phyloP scores from a whole-genome alignment of 1,140 invertebrate species.

The Brachionus calyciflorus region DNA sequence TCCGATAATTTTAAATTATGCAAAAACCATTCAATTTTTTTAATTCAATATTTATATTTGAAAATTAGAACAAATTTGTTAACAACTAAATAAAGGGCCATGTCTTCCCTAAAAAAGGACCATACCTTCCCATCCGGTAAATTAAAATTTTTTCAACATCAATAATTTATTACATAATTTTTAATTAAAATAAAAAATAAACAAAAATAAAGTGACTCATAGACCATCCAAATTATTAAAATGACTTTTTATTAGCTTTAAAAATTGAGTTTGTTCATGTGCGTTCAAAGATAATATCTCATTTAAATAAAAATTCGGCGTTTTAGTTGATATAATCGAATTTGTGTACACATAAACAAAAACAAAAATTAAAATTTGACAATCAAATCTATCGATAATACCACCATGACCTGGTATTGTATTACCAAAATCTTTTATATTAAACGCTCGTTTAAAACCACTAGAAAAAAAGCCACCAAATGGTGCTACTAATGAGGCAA shows the following conservation, averaged over 20 bases:
- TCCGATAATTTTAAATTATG: too few species aligned
- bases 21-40: too few species aligned
- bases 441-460: slow-evolving; percentile 96
- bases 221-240: too few species aligned
- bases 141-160: too few species aligned
- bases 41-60: too few species aligned
- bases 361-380: slow-evolving; percentile 96
- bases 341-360: slow-evolving; percentile 98
- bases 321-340: slow-evolving; percentile 54
- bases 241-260: background rate
- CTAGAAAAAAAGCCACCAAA: slow-evolving; percentile 99
- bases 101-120: too few species aligned
- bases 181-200: too few species aligned
- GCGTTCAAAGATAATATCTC: background rate
- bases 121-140: too few species aligned
- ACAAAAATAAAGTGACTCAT: too few species aligned
- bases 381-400: slow-evolving; percentile 98
- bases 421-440: slow-evolving; percentile 93
- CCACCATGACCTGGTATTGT: slow-evolving; percentile 93
- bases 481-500: slow-evolving; percentile 95
- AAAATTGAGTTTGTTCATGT: background rate
- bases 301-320: background rate
- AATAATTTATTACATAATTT: too few species aligned
- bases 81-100: too few species aligned
- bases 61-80: too few species aligned